Evolutionary conservation across 1,140 invertebrate genomes (phyloP).

Genomic region (Branchinecta lynchi): DNA sequence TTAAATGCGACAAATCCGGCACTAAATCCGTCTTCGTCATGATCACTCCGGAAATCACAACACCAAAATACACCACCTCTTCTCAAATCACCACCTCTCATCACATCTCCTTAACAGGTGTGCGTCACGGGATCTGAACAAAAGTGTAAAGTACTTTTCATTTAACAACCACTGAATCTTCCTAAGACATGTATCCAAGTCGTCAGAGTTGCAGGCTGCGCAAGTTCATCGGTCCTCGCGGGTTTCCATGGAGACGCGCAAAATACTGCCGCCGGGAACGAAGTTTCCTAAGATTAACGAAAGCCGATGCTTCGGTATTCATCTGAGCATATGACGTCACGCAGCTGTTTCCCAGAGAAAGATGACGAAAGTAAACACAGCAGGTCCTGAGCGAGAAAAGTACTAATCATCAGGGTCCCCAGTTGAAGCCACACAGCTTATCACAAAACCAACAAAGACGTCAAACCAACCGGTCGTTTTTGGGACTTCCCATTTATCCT

Average conservation of each 20-base stretch:
- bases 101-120: slow-evolving; percentile 7
- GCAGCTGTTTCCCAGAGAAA: slow-evolving; percentile 2
- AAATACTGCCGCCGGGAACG: slow-evolving; percentile 1
- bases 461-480: too few relatives aligned
- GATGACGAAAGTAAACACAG: neutral
- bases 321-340: neutral
- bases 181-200: too few relatives aligned
- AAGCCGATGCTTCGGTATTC: slow-evolving; percentile 4
- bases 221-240: too few relatives aligned
- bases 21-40: slow-evolving; percentile 27
- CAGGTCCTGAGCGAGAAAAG: too few relatives aligned
- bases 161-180: neutral
- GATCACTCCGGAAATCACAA: neutral
- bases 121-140: neutral
- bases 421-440: too few relatives aligned
- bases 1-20: slow-evolving; percentile 94
- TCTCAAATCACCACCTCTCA: neutral
- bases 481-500: too few relatives aligned
- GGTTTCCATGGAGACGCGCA: neutral
- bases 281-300: neutral
- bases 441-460: too few relatives aligned
- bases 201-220: too few relatives aligned
- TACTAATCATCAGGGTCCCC: too few relatives aligned
- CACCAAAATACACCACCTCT: neutral
- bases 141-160: neutral